Conservation (phyloP, 2,113 vertebrate genomes). For the Alaudala cheleensis region DNA sequence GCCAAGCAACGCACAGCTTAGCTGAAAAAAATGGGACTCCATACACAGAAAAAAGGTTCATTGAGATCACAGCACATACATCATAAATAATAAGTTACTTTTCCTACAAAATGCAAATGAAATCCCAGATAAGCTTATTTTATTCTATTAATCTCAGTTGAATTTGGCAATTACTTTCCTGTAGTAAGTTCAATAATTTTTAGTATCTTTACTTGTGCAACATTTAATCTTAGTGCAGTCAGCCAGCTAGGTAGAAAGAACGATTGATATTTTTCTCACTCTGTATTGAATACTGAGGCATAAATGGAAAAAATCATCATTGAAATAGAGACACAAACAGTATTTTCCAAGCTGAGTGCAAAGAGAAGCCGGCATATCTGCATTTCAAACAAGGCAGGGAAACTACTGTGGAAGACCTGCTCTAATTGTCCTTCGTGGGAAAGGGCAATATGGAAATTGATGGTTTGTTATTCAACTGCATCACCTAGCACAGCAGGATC, state of each 20-base stretch:
- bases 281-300: not conserved
- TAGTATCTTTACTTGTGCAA: not conserved
- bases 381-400: not conserved
- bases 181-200: not conserved
- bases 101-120: not conserved
- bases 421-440: not conserved
- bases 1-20: not conserved
- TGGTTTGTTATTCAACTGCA: not conserved
- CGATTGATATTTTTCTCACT: not conserved
- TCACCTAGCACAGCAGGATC: not conserved
- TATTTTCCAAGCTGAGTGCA: not conserved
- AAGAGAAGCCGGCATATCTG: not conserved
- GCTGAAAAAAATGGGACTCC: not conserved
- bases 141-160: not conserved
- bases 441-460: slow-evolving; percentile 23
- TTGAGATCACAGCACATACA: not conserved
- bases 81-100: not conserved
- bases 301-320: not conserved
- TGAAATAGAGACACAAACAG: not conserved
- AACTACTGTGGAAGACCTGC: not conserved
- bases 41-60: not conserved
- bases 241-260: not conserved
- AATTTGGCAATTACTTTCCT: not conserved
- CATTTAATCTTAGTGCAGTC: not conserved
- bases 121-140: not conserved